Percentiles rank a stretch among this genome's conserved stretches.
Conservation (phyloP, 1,140 invertebrate species). For the Gryon sp. region DNA sequence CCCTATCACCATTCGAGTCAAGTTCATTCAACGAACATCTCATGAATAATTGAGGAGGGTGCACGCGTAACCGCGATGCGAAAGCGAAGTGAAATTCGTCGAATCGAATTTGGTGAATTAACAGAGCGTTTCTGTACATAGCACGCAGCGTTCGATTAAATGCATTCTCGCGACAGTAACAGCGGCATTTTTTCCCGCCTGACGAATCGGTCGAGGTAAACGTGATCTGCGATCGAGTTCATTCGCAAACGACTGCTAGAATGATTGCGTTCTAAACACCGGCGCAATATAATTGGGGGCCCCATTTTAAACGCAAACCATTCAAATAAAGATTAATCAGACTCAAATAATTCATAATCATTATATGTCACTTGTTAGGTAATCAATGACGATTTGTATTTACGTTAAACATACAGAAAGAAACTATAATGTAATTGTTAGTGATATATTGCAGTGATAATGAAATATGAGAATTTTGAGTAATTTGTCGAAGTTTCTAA, state of each 20-base stretch:
- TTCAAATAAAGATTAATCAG: too few species aligned
- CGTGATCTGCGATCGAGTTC: constrained; percentile 55
- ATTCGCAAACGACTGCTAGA: constrained; percentile 45
- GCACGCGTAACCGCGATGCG: constrained; percentile 58
- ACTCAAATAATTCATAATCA: background rate
- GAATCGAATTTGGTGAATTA: constrained; percentile 64
- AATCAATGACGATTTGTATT: too few species aligned
- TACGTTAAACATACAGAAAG: too few species aligned
- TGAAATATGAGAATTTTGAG: too few species aligned
- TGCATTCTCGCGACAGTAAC: constrained; percentile 58
- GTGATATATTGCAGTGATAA: too few species aligned
- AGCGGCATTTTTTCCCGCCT: constrained; percentile 43
- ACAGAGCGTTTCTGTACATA: constrained; percentile 61
- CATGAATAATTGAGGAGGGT: constrained; percentile 68
- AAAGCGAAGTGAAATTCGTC: constrained; percentile 58
- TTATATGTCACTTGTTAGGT: too few species aligned
- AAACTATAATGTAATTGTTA: too few species aligned
- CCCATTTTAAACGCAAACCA: constrained; percentile 14
- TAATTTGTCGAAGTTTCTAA: too few species aligned
- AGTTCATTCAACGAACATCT: constrained; percentile 61
- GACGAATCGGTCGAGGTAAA: constrained; percentile 52
- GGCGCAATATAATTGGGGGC: constrained; percentile 23
- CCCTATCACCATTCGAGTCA: constrained; percentile 59
- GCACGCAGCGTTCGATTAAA: constrained; percentile 54
- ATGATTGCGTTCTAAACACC: constrained; percentile 46